Conservation (phyloP, 2,113 vertebrate genomes). For the Urocynchramus pylzowi region DNA sequence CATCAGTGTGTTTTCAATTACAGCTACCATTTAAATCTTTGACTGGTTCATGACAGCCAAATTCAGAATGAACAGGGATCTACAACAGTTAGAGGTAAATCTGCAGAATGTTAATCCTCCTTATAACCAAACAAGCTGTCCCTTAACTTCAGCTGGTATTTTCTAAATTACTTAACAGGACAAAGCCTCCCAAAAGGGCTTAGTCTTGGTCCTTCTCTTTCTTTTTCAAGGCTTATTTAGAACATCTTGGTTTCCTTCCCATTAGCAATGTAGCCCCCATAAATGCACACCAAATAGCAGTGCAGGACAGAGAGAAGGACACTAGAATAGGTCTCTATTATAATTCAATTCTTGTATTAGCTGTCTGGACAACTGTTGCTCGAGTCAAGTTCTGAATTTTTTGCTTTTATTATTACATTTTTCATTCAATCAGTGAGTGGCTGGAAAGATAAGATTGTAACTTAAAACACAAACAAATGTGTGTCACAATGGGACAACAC, state of each 20-base stretch:
- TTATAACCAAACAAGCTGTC: neutral
- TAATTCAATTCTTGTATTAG: neutral
- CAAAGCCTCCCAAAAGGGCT: neutral
- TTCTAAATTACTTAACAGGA: neutral
- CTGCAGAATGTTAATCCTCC: neutral
- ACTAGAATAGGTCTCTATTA: neutral
- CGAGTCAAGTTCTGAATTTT: neutral
- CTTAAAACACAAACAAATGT: neutral
- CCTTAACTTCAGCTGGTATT: neutral
- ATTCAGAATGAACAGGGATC: neutral
- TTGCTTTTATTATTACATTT: neutral
- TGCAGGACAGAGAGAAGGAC: neutral
- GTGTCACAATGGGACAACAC: accelerated
- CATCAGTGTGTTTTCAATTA: neutral
- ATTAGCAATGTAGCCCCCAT: neutral
- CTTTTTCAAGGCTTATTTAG: neutral
- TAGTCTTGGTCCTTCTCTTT: neutral
- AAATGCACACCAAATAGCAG: neutral
- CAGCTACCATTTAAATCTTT: neutral
- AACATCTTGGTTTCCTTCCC: neutral
- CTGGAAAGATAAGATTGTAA: neutral
- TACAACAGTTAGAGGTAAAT: neutral
- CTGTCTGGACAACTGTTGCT: neutral
- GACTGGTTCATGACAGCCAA: neutral
- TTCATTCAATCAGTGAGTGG: neutral